Evolutionary conservation across 2,113 vertebrate genomes (phyloP), one percentile per base, ranked within the genome.

Genomic region (Drymodes brunneopygia): DNA sequence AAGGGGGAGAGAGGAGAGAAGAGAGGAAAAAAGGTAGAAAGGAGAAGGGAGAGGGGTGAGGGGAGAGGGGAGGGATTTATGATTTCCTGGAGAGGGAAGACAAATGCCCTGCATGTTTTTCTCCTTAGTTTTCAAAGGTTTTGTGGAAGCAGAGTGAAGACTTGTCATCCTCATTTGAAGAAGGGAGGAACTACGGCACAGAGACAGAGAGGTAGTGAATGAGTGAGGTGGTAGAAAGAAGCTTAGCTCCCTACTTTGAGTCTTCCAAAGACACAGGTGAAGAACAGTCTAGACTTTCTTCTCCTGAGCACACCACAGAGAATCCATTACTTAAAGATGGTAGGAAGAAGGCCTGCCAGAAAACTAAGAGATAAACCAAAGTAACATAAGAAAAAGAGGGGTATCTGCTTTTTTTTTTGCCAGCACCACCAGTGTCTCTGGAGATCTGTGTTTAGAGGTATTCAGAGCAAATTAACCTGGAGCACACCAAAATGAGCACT

Each of bases 111-210:
- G 78, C 40, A 57, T 36, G 58, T 92, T 79, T 62, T 93, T 81
- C 84, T 92, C 47, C 78, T 86, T 53, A 47, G 74, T 29, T 94
- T 92, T 91, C 78, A 88, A 89, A 87, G 74, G 33, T 78, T 92
- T 88, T 69, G 44, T 56, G 50, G 61, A 91, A 90, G 72, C 50
- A 83, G 64, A 90, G 42, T 24, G 31, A 89, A 80, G 60, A 56
- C n/a, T 79, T 85, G 66, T 29, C 89, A 84, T 74, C 61, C 38
- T 48, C 36, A 69, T 54, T 83, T 81, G 89, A 80, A 86, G 83
- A 77, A 61, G 11, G 38, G 35, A 83, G 58, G 74, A 96, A 89
- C 38, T 74, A 66, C n/a, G 6, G 58, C 3, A 1, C 42, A 29
- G 48, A 88, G 72, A 51, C 44, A 86, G 77, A 44, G 40, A 71